Evolutionary conservation across 2,113 vertebrate genomes (phyloP).

Genomic region (Noctilio leporinus): DNA sequence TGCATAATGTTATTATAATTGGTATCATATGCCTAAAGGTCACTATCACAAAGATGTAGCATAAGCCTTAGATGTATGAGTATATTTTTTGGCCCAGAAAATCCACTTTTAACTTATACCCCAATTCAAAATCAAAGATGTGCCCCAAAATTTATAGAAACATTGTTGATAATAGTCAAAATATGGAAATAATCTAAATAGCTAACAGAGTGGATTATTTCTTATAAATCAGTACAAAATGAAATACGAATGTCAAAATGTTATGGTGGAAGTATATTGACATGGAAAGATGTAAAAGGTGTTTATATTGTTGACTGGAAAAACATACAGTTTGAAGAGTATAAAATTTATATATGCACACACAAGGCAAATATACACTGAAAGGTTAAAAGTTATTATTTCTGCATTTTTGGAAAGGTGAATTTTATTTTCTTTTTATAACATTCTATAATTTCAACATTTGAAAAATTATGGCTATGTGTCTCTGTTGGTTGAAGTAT

Average conservation of each 20-base stretch:
- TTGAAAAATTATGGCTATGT: neutral
- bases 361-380: neutral
- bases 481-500: too few species aligned
- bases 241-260: neutral
- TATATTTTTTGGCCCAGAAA: neutral
- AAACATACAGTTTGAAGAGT: neutral
- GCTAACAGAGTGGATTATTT: neutral
- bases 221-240: neutral
- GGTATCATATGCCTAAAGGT: neutral
- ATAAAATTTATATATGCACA: neutral
- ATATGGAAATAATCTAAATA: neutral
- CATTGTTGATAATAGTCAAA: slow-evolving; percentile 14
- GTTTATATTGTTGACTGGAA: neutral
- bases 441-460: neutral
- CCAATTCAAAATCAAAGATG: neutral
- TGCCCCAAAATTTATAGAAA: neutral
- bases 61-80: neutral
- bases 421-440: neutral
- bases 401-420: neutral
- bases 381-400: neutral
- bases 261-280: neutral
- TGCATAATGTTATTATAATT: neutral
- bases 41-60: neutral
- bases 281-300: neutral
- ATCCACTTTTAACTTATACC: neutral